These are phyloP conservation scores for Syrista parreyssii DNA, from an alignment of 2,888 invertebrate species.

Conservation along the genomic window DNA sequence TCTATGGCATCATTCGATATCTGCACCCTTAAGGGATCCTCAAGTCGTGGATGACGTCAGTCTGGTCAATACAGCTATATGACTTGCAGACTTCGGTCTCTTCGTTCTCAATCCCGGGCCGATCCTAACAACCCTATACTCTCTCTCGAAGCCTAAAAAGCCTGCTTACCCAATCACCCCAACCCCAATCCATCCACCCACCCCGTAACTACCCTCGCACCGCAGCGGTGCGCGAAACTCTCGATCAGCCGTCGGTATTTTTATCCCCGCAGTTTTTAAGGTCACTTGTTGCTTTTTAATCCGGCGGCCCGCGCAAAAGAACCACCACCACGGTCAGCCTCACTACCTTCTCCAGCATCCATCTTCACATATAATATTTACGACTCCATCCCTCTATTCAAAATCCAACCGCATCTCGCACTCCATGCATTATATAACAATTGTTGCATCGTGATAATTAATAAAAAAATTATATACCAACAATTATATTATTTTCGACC, in stretches of 20 bases:
- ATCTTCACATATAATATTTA: background rate
- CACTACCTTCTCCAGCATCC: background rate
- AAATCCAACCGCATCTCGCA: background rate
- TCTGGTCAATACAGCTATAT: slow-evolving; percentile 22
- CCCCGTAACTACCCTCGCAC: slow-evolving; percentile 34
- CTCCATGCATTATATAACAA: background rate
- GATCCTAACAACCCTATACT: slow-evolving; percentile 31
- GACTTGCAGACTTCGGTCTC: slow-evolving; percentile 31
- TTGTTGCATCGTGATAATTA: background rate
- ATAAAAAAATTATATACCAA: background rate
- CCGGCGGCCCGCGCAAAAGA: slow-evolving; percentile 36
- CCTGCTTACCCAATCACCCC: slow-evolving; percentile 45
- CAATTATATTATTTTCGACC: background rate
- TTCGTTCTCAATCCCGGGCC: slow-evolving; percentile 21
- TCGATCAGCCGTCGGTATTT: slow-evolving; percentile 61
- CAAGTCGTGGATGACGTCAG: slow-evolving; percentile 12
- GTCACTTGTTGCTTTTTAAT: slow-evolving; percentile 66
- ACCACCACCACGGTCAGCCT: background rate
- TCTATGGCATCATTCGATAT: background rate
- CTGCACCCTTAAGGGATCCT: slow-evolving; percentile 1
- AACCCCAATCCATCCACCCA: slow-evolving; percentile 41
- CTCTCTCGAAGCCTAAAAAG: slow-evolving; percentile 33
- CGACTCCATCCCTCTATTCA: background rate
- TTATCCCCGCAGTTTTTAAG: slow-evolving; percentile 61
- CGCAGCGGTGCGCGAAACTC: slow-evolving; percentile 53